phyloP scores from a whole-genome alignment of 2,797 vertebrate species.

The Peromyscus nudipes region DNA sequence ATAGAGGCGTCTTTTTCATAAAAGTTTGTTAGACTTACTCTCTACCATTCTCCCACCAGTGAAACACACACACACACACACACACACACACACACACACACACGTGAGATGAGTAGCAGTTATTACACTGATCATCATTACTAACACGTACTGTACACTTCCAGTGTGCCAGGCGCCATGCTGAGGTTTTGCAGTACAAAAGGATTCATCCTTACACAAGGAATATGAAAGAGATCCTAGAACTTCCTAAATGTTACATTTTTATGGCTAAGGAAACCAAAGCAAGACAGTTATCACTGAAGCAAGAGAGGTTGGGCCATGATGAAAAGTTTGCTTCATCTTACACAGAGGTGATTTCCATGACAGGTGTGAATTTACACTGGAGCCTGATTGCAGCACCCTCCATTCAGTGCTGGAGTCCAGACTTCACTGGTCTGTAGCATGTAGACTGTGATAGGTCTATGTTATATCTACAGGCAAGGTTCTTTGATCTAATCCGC shows the following conservation, averaged over 20 bases:
- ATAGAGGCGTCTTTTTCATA: slow-evolving; percentile 65
- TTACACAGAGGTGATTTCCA: background rate
- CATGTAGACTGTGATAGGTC: background rate
- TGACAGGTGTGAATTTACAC: background rate
- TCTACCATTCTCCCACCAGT: slow-evolving; percentile 43
- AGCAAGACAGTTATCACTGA: background rate
- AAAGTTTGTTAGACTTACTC: slow-evolving; percentile 20
- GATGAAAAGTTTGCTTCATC: background rate
- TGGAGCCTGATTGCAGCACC: background rate
- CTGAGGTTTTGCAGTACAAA: slow-evolving; percentile 13
- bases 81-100: background rate
- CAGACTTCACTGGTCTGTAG: background rate
- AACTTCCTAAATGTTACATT: background rate
- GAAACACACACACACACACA: background rate
- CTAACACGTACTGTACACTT: background rate
- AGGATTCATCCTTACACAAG: background rate
- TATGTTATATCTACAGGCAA: background rate
- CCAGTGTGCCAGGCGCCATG: slow-evolving; percentile 37
- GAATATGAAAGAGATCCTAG: background rate
- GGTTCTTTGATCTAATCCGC: background rate
- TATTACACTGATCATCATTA: background rate
- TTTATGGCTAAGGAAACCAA: slow-evolving; percentile 15
- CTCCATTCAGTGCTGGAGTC: background rate
- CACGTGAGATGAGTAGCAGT: background rate
- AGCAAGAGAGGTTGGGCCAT: background rate